Percentiles rank a stretch among this genome's conserved stretches.
Conservation (phyloP, 2,888 invertebrate genomes). For the Trachelus iudaicus region DNA sequence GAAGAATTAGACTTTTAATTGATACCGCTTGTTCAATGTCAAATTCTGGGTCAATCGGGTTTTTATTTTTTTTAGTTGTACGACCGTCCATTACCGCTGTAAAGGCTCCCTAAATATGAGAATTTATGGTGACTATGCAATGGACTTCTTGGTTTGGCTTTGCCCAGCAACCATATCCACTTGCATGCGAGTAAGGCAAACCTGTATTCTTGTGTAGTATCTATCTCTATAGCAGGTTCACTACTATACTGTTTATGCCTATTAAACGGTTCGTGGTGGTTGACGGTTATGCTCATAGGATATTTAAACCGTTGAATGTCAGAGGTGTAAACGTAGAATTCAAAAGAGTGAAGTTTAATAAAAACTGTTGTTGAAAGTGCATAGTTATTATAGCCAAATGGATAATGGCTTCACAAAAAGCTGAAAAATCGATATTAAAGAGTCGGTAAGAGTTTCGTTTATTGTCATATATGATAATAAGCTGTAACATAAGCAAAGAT, state of each 20-base stretch:
- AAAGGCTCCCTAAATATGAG: neutral
- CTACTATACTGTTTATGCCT: neutral
- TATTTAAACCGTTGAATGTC: neutral
- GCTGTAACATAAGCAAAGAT: neutral
- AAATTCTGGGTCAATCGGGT: no score
- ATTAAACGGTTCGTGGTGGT: neutral
- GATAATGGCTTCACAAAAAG: neutral
- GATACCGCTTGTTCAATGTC: no score
- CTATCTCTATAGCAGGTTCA: no score
- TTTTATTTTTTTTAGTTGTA: no score
- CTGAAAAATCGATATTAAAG: neutral
- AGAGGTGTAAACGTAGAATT: neutral
- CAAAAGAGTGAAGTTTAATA: neutral
- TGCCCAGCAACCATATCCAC: no score
- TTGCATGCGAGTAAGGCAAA: no score
- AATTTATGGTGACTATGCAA: neutral
- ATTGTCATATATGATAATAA: neutral
- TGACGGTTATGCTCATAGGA: neutral
- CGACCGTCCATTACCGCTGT: no score
- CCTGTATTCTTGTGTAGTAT: no score
- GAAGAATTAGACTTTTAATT: no score
- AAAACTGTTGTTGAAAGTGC: neutral
- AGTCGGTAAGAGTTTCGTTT: neutral
- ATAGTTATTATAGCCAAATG: neutral
- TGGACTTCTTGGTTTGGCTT: neutral